Evolutionary conservation across 92 coral and sea anemone species (phyloP).

Genomic region (Palythoa grandis): DNA sequence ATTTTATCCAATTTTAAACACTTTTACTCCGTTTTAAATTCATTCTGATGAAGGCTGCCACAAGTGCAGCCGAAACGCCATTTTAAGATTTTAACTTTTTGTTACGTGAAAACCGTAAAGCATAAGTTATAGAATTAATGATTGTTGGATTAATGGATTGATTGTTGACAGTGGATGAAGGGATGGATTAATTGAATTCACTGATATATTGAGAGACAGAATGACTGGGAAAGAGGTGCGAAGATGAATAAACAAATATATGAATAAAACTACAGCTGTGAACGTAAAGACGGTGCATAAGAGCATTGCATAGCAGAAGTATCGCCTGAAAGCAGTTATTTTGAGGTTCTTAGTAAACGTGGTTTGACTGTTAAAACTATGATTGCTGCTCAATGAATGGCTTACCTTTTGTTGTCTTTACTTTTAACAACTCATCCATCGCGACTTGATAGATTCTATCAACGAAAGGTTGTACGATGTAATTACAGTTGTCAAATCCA

Average conservation of each 20-base stretch:
- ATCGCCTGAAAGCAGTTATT: background rate
- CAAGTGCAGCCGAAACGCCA: too few relatives aligned
- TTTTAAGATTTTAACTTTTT: too few relatives aligned
- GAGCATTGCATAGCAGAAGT: background rate
- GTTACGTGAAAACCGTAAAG: too few relatives aligned
- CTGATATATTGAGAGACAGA: too few relatives aligned
- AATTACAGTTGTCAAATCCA: background rate
- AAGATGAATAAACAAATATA: background rate
- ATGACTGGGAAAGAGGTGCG: too few relatives aligned
- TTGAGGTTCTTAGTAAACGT: background rate
- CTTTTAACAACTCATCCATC: constrained; percentile 42
- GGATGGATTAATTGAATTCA: too few relatives aligned
- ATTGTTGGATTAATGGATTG: too few relatives aligned
- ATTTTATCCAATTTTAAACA: too few relatives aligned
- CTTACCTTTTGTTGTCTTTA: constrained; percentile 34
- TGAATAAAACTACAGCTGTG: background rate
- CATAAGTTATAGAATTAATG: too few relatives aligned
- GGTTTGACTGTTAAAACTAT: background rate
- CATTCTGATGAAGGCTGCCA: too few relatives aligned
- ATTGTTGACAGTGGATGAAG: too few relatives aligned
- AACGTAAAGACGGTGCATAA: background rate
- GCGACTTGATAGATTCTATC: constrained; percentile 50
- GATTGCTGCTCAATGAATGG: background rate
- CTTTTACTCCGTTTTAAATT: too few relatives aligned
- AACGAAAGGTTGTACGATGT: constrained; percentile 62